Evolutionary conservation across 2,797 vertebrate genomes (phyloP).

Genomic region (Lepus townsendii): DNA sequence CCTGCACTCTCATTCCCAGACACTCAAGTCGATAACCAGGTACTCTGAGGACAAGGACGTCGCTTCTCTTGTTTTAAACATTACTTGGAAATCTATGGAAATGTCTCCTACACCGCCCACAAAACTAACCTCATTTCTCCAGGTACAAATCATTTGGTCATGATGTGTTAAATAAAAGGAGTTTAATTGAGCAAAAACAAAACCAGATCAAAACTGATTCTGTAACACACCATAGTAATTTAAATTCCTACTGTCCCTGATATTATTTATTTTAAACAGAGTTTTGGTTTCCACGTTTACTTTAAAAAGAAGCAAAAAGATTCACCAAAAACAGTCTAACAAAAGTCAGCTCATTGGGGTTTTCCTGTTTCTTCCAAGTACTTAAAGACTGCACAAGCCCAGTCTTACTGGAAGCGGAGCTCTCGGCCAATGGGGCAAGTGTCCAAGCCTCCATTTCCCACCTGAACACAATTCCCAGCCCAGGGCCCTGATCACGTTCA

Average conservation of each 20-base stretch:
- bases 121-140: neutral
- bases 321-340: neutral
- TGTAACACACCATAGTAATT: neutral
- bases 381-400: neutral
- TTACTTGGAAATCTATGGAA: neutral
- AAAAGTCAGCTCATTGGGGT: neutral
- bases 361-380: neutral
- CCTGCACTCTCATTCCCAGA: neutral
- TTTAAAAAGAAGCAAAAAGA: neutral
- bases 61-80: neutral
- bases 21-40: neutral
- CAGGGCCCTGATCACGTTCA: neutral
- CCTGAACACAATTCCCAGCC: neutral
- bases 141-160: neutral
- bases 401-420: neutral
- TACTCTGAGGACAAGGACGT: neutral
- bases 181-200: neutral
- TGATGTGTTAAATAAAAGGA: neutral
- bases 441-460: neutral
- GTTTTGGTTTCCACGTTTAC: neutral
- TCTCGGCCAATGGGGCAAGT: neutral
- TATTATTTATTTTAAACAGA: neutral
- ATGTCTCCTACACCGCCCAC: neutral
- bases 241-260: neutral
- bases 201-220: neutral